Conservation (phyloP, 1,140 invertebrate genomes). For the Penaeus vannamei region DNA sequence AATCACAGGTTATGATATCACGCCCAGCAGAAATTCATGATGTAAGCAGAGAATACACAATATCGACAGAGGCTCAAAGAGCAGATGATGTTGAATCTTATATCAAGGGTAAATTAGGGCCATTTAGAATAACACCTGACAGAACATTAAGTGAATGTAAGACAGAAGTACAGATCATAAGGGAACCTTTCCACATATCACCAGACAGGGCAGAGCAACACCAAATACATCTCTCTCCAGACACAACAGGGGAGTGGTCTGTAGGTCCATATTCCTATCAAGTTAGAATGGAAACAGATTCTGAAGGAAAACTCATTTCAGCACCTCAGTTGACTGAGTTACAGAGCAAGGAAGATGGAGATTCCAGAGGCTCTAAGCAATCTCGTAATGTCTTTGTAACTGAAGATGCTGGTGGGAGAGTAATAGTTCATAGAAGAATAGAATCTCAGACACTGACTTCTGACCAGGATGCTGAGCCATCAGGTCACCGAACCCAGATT, state of each 20-base stretch:
- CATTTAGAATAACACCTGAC: slow-evolving; percentile 60
- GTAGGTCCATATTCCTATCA: slow-evolving; percentile 40
- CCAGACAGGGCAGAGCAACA: slow-evolving; percentile 33
- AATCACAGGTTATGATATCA: not conserved
- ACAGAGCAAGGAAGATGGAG: slow-evolving; percentile 32
- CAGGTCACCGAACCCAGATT: not conserved
- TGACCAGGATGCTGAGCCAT: slow-evolving; percentile 9
- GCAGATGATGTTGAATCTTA: slow-evolving; percentile 40
- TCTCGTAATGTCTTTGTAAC: slow-evolving; percentile 56
- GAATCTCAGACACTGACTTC: slow-evolving; percentile 34
- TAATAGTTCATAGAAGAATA: slow-evolving; percentile 54
- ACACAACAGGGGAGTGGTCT: slow-evolving; percentile 22
- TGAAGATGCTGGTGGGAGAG: slow-evolving; percentile 57
- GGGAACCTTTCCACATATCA: not conserved
- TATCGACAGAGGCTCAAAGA: slow-evolving; percentile 45
- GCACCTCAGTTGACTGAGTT: slow-evolving; percentile 31
- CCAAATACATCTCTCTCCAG: not conserved
- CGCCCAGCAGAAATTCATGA: not conserved
- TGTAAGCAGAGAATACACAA: slow-evolving; percentile 36
- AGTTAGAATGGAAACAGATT: slow-evolving; percentile 55
- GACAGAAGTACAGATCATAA: slow-evolving; percentile 33
- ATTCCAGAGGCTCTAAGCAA: slow-evolving; percentile 35
- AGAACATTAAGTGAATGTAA: slow-evolving; percentile 54
- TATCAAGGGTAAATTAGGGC: slow-evolving; percentile 57
- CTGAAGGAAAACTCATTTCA: slow-evolving; percentile 29